These are phyloP conservation scores for Oreochromis niloticus DNA, from an alignment of 2,113 vertebrate species.

Conservation along the genomic window DNA sequence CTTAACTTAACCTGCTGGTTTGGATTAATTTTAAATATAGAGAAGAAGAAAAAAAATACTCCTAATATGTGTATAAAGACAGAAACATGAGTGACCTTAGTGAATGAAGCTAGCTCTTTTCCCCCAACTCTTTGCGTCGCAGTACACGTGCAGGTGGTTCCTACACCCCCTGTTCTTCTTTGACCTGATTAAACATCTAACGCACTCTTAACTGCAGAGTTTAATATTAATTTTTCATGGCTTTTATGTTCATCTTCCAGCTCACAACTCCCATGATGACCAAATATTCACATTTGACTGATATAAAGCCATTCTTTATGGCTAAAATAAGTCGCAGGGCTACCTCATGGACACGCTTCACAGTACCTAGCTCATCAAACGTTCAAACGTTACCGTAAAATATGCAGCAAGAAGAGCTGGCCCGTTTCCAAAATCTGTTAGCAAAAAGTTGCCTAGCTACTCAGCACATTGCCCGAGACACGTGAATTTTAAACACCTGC, in stretches of 20 bases:
- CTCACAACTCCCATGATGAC: not conserved
- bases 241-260: not conserved
- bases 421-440: not conserved
- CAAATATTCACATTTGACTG: not conserved
- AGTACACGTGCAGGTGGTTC: not conserved
- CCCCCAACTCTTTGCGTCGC: rapidly evolving
- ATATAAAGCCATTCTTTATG: not conserved
- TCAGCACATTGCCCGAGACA: not conserved
- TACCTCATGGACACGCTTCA: not conserved
- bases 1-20: not conserved
- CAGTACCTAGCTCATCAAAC: not conserved
- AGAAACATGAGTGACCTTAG: not conserved
- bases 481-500: not conserved
- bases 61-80: not conserved
- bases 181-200: not conserved
- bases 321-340: not conserved
- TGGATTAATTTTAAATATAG: too few relatives aligned
- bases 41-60: not conserved
- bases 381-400: not conserved
- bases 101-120: rapidly evolving
- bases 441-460: not conserved
- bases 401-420: not conserved
- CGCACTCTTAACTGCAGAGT: not conserved
- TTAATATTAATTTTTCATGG: not conserved
- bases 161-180: not conserved